phyloP scores from a whole-genome alignment of 2,888 invertebrate genomes.

The Isoperla grammatica region DNA sequence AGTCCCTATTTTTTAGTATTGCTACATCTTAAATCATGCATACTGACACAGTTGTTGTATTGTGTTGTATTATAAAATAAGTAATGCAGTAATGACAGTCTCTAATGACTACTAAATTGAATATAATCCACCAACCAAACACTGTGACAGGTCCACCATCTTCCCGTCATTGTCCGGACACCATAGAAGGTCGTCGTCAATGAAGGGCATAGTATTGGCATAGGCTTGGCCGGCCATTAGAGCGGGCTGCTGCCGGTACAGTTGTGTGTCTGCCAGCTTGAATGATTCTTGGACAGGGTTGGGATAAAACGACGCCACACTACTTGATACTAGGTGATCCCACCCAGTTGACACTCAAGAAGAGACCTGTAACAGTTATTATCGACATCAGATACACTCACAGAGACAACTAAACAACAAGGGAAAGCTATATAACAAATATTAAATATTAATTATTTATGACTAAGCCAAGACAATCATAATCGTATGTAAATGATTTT shows the following conservation, averaged over 20 bases:
- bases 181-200: constrained; percentile 92
- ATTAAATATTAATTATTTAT: no score
- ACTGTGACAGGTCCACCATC: constrained; percentile 86
- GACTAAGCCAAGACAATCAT: no score
- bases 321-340: constrained; percentile 11
- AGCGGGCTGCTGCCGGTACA: constrained; percentile 33
- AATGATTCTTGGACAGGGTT: not conserved
- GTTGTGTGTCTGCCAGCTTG: constrained; percentile 35
- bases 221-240: constrained; percentile 37
- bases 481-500: no score
- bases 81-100: no score
- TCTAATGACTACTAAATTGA: no score
- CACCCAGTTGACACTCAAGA: constrained; percentile 31
- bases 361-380: constrained; percentile 37
- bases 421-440: no score
- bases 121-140: constrained; percentile 69
- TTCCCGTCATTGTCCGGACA: constrained; percentile 93
- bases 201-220: constrained; percentile 71
- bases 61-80: no score
- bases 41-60: no score
- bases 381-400: no score
- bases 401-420: no score
- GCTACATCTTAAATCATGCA: no score
- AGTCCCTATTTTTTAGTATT: no score
- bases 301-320: constrained; percentile 26